A percentile compares a stretch with the other conserved stretches of the same genome.
Conservation (phyloP, 2,888 invertebrate genomes). For the Lamellibrachia columna region DNA sequence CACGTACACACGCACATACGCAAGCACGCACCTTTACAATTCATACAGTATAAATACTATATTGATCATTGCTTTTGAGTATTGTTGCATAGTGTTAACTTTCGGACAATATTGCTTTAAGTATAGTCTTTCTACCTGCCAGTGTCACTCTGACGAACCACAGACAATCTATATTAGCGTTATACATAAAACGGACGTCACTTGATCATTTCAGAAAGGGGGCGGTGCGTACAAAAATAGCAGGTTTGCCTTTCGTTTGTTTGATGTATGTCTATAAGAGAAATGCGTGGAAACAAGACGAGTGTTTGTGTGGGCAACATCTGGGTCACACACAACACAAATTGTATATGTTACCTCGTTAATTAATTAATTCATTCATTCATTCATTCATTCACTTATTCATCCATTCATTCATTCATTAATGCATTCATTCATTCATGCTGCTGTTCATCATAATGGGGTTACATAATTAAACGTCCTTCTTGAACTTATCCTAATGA, state of each 20-base stretch:
- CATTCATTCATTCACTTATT: neutral
- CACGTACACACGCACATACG: neutral
- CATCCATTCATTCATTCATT: neutral
- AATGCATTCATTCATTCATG: neutral
- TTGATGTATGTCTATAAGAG: neutral
- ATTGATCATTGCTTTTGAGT: too few species aligned
- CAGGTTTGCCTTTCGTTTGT: neutral
- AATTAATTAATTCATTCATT: neutral
- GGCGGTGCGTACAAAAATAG: neutral
- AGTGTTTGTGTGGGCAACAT: neutral
- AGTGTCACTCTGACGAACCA: neutral
- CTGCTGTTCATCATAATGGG: neutral
- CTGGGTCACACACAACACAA: neutral
- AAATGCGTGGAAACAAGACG: neutral
- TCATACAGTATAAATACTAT: neutral
- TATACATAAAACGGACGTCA: neutral
- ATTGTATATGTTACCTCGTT: neutral
- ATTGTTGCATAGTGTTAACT: too few species aligned
- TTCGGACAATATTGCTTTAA: too few species aligned
- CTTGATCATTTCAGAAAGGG: neutral
- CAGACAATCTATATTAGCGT: neutral
- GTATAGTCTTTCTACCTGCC: too few species aligned
- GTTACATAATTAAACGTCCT: neutral
- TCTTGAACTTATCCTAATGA: neutral
- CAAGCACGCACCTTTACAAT: neutral